Evolutionary conservation across 2,888 invertebrate species (phyloP), one percentile per base, ranked within the genome.

Genomic region (Apoderus coryli): DNA sequence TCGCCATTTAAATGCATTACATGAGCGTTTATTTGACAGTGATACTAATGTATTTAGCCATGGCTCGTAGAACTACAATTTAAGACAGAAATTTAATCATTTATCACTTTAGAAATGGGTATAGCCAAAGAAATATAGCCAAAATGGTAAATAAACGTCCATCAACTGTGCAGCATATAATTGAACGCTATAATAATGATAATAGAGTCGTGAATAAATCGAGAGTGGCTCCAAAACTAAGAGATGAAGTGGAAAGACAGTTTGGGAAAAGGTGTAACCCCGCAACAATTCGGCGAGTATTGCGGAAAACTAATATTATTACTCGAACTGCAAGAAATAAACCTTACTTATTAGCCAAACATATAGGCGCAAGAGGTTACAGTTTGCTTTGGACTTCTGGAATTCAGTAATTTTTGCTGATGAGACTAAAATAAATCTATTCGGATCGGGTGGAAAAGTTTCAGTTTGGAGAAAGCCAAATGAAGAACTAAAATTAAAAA

Each of bases 401-500:
- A 9, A 19, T 19, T 19, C 19, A 19, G 19, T 19, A 19, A 6
- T 19, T 7, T 19, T 19, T 19, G 24, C 31, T 10, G 25, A 31
- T 25, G 31, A 31, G 14, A 25, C 31, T 11, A 31, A 31, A 24
- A 25, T 31, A 31, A 31, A 31, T 14, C 22, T 31, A 25, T 31
- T 31, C 25, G 14, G 29, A 7, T 29, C 14, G 7, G 22, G 22
- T 22, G 22, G 22, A 16, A 22, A 22, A 12, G 9, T 13, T 13
- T 22, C 23, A 16, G 25, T 31, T 9, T 31, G 15, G 24, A 4
- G 31, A 3, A 31, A 31, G 19, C 16, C 16, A n/a, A n/a, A n/a
- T n/a, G n/a, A n/a, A n/a, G n/a, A n/a, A n/a, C n/a, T n/a, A n/a
- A n/a, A n/a, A n/a, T n/a, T n/a, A n/a, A n/a, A n/a, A n/a, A n/a